These are phyloP conservation scores for Acropternis orthonyx DNA, from an alignment of 2,797 vertebrate species.

Conservation along the genomic window DNA sequence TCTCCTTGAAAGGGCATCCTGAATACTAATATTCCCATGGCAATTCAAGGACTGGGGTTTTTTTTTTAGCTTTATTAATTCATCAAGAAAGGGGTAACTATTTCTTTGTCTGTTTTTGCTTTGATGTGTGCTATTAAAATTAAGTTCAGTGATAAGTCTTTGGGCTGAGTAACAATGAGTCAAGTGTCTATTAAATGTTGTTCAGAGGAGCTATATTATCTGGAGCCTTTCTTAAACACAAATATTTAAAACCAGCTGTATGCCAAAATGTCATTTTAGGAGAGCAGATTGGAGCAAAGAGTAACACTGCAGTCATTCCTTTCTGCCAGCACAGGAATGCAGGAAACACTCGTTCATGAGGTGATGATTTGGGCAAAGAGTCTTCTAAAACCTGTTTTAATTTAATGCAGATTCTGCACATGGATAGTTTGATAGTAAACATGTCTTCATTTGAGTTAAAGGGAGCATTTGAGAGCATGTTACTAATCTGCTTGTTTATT, in stretches of 20 bases:
- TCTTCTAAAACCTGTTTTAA: not conserved
- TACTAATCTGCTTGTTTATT: not conserved
- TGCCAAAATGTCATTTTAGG: constrained; percentile 5
- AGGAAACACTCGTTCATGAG: not conserved
- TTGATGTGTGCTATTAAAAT: constrained; percentile 15
- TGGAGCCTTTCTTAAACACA: not conserved
- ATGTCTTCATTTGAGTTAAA: not conserved
- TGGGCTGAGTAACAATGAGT: constrained; percentile 11
- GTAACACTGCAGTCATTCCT: not conserved
- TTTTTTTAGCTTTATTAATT: constrained; percentile 14
- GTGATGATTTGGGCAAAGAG: not conserved
- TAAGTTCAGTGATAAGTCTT: constrained; percentile 12
- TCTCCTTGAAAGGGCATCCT: constrained; percentile 27
- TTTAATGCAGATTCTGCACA: not conserved
- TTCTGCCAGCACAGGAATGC: not conserved
- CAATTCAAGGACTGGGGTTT: not conserved
- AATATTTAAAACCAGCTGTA: not conserved
- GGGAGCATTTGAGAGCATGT: not conserved
- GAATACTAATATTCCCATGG: not conserved
- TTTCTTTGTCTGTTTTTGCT: not conserved
- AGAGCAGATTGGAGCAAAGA: not conserved
- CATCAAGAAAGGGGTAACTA: not conserved
- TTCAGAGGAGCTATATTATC: not conserved
- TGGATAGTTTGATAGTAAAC: not conserved
- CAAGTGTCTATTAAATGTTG: not conserved